A percentile compares a stretch with the other conserved stretches of the same genome.
These are phyloP conservation scores for Tetrax tetrax DNA, from an alignment of 2,113 vertebrate genomes.

Conservation along the genomic window DNA sequence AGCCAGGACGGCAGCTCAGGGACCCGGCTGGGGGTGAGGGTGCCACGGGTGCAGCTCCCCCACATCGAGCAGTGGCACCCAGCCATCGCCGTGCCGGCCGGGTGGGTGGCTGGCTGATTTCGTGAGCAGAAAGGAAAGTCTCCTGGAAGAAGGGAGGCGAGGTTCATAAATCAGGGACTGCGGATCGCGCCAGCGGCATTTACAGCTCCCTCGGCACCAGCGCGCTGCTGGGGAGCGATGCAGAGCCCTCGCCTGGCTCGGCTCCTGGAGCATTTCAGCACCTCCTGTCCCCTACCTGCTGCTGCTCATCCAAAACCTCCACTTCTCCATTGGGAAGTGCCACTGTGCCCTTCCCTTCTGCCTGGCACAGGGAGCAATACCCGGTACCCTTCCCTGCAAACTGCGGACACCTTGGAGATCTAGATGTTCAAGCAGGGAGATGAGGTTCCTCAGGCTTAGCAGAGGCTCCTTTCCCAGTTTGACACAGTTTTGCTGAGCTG, in stretches of 20 bases:
- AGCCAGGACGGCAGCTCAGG: background rate
- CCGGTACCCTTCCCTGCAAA: background rate
- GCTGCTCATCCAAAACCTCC: background rate
- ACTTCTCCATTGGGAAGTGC: background rate
- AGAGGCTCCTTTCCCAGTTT: background rate
- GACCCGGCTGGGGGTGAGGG: too few species aligned
- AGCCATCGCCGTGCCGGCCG: fast-evolving
- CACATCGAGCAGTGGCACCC: background rate
- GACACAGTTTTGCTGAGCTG: background rate
- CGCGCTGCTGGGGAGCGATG: background rate
- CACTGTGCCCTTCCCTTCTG: background rate
- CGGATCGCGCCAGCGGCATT: background rate
- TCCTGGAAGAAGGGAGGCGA: background rate
- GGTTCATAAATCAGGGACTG: background rate
- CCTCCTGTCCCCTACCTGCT: background rate
- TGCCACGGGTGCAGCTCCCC: too few species aligned
- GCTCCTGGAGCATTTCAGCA: background rate
- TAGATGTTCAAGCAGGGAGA: background rate
- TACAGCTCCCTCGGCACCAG: background rate
- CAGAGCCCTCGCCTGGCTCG: background rate
- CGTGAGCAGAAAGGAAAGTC: background rate
- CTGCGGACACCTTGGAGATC: background rate
- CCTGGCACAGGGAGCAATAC: background rate
- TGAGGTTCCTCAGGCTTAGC: background rate
- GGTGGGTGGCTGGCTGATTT: background rate